Evolutionary conservation across 2,113 vertebrate genomes (phyloP).

Genomic region (Caranx ignobilis): DNA sequence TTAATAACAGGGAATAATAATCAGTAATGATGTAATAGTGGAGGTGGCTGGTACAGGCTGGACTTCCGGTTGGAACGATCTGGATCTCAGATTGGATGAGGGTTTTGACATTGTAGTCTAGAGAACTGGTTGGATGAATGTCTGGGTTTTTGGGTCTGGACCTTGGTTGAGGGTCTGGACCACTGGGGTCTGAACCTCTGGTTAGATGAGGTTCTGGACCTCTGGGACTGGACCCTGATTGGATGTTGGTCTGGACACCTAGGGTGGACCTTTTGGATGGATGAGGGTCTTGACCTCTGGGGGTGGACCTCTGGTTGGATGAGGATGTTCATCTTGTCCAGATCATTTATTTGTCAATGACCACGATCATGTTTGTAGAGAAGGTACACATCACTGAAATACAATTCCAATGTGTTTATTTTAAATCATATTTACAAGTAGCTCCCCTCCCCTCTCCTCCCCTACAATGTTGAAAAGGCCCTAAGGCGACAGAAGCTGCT

Average conservation of each 20-base stretch:
- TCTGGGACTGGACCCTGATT: no score
- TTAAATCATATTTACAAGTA: slow-evolving; percentile 80
- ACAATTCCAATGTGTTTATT: slow-evolving; percentile 82
- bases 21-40: background rate
- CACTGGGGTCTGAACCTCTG: no score
- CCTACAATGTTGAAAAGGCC: slow-evolving; percentile 45
- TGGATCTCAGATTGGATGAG: no score
- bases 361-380: background rate
- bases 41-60: background rate
- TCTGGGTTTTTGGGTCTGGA: no score
- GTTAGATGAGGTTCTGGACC: no score
- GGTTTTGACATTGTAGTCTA: no score
- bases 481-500: slow-evolving; percentile 20
- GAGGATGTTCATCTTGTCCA: background rate
- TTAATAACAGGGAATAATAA: background rate
- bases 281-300: no score
- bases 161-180: background rate
- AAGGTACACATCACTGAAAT: slow-evolving; percentile 38
- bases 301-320: no score
- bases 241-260: no score
- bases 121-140: no score
- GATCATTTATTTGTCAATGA: background rate
- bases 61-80: no score
- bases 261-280: no score
- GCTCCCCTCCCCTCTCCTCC: slow-evolving; percentile 4